Evolutionary conservation across 2,888 invertebrate species (phyloP), one percentile per base, ranked within the genome.

Genomic region (Icerya purchasi): DNA sequence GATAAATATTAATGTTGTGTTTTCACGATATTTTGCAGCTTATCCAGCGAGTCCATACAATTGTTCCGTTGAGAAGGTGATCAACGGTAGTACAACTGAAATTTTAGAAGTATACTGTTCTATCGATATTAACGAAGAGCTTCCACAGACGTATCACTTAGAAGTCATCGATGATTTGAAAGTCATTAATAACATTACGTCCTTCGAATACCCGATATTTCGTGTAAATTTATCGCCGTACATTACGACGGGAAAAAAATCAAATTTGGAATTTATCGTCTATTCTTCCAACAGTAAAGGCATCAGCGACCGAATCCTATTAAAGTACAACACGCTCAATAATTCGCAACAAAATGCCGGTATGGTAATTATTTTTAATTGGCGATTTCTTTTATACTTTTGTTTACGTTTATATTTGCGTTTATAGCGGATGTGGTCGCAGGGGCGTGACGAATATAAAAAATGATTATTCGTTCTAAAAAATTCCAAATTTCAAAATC

Each of bases 281-380:
- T 90, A 86, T 71, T 83, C 89, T 61, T 80, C 79, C 66, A 90
- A 90, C 73, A 80, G 83, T 62, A 90, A 89, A 72, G 89, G 90
- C 57, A 80, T 82, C 64, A 87, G 88, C 62, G 88, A 87, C 67
- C 81, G 82, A 66, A 80, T 83, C 62, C 76, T 87, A 10, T 75
- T 89, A 62, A 88, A 89, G 71, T 87, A 88, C 69, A 86, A 88
- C 66, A 83, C 86, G 66, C 82, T 89, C 68, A 84, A 85, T 71
- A 88, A 88, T 71, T 85, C 88, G 55, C 87, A 87, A 66, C 84
- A 83, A 70, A 79, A 85, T 68, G 82, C 86, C 72, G 87, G 87
- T 87, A 74, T 72, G 57, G 54, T 14, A 14, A n/a, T n/a, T n/a
- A n/a, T n/a, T n/a, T n/a, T n/a, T n/a, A n/a, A n/a, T n/a, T n/a